Conservation (phyloP, 2,888 invertebrate genomes). For the Malachius bipustulatus region DNA sequence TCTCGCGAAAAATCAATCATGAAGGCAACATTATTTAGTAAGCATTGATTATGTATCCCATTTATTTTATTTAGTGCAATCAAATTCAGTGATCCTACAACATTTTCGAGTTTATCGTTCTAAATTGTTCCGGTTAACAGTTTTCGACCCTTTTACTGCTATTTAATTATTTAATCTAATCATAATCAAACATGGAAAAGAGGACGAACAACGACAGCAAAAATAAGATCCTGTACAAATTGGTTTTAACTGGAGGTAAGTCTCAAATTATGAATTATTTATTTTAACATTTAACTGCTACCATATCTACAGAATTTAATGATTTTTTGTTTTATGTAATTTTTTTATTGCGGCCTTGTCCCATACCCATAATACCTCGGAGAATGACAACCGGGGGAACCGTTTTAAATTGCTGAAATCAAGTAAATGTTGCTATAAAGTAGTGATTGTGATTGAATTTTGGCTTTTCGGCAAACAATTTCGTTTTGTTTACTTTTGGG, state of each 20-base stretch:
- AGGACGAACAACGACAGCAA: constrained; percentile 14
- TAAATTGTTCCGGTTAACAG: constrained; percentile 7
- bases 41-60: constrained; percentile 28
- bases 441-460: no score
- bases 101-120: constrained; percentile 4
- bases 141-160: constrained; percentile 5
- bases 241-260: constrained; percentile 85
- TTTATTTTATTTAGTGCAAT: constrained; percentile 24
- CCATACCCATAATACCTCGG: no score
- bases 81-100: constrained; percentile 12
- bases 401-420: neutral
- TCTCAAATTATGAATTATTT: constrained; percentile 21
- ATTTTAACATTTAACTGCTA: no score
- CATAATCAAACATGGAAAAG: constrained; percentile 22
- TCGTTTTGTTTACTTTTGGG: no score
- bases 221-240: constrained; percentile 65
- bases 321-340: no score
- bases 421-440: neutral
- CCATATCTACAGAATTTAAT: no score
- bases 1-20: constrained; percentile 15
- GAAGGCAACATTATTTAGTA: constrained; percentile 21
- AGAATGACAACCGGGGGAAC: no score
- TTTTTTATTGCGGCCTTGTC: no score
- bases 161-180: constrained; percentile 1
- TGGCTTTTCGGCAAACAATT: no score